These are phyloP conservation scores for Tamias sibiricus DNA, from an alignment of 2,113 vertebrate genomes.

Conservation along the genomic window DNA sequence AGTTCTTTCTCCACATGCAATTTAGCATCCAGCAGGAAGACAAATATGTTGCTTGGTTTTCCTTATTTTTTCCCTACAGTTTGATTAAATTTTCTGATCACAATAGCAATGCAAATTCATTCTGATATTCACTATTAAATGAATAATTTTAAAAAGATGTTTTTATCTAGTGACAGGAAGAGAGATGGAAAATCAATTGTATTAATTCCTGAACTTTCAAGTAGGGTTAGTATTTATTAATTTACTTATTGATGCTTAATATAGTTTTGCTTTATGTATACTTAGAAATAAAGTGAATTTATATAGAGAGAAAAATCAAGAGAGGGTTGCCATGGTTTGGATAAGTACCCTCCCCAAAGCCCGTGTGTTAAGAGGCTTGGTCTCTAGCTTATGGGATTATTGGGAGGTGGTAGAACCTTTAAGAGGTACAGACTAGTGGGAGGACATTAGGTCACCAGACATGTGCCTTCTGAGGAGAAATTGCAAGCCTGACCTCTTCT, in stretches of 20 bases:
- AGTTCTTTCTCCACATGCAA: constrained; percentile 28
- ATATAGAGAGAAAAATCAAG: not conserved
- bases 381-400: not conserved
- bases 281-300: not conserved
- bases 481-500: not conserved
- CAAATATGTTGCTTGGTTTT: constrained; percentile 11
- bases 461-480: not conserved
- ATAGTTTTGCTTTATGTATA: not conserved
- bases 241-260: constrained; percentile 39
- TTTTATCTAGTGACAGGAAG: constrained; percentile 54
- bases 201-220: constrained; percentile 9
- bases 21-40: constrained; percentile 55
- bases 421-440: not conserved
- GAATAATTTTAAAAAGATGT: constrained; percentile 8
- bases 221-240: constrained; percentile 23
- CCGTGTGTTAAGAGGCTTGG: not conserved
- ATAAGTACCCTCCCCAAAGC: not conserved
- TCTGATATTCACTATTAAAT: constrained; percentile 33
- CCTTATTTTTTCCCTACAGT: not conserved
- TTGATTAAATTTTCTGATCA: constrained; percentile 58
- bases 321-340: not conserved
- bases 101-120: not conserved
- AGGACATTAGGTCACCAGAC: not conserved
- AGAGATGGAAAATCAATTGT: not conserved
- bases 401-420: not conserved